phyloP scores from a whole-genome alignment of 2,888 invertebrate genomes.

The Melanostoma mellinum region DNA sequence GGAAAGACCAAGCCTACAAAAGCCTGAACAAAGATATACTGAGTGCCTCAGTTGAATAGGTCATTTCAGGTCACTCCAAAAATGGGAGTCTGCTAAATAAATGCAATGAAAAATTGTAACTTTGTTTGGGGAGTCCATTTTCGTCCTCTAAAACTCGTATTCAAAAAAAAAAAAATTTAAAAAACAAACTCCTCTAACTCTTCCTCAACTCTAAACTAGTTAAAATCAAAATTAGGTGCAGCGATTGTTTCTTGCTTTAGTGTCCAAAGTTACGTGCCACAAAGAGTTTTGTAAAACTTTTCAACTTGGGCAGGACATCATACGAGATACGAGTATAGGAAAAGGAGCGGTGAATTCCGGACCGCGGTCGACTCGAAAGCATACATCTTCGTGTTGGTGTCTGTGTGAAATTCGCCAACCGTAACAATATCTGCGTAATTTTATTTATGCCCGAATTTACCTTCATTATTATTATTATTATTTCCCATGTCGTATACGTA shows the following conservation, averaged over 20 bases:
- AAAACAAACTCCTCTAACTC: background rate
- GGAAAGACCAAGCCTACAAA: too few species aligned
- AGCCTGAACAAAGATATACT: too few species aligned
- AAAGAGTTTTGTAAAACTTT: slow-evolving; percentile 69
- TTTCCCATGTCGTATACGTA: slow-evolving; percentile 58
- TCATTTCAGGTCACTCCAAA: too few species aligned
- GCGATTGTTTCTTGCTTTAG: slow-evolving; percentile 10
- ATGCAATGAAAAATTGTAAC: too few species aligned
- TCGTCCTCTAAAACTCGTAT: too few species aligned
- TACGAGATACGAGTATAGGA: background rate
- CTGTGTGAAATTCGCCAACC: slow-evolving; percentile 65
- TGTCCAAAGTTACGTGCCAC: slow-evolving; percentile 30
- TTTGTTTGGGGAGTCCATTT: too few species aligned
- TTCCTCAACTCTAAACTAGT: slow-evolving; percentile 29
- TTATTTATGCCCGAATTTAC: slow-evolving; percentile 81
- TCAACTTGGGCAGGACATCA: slow-evolving; percentile 36
- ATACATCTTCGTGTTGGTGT: slow-evolving; percentile 49
- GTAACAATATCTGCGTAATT: slow-evolving; percentile 79
- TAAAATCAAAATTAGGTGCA: slow-evolving; percentile 47
- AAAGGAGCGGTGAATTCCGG: slow-evolving; percentile 18
- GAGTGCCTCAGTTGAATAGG: too few species aligned
- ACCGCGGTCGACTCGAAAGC: slow-evolving; percentile 24
- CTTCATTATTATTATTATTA: slow-evolving; percentile 74
- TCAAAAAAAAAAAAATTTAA: background rate
- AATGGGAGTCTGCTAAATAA: too few species aligned